Conservation (phyloP, 2,888 invertebrate species). For the Caenorhabditis sp. region DNA sequence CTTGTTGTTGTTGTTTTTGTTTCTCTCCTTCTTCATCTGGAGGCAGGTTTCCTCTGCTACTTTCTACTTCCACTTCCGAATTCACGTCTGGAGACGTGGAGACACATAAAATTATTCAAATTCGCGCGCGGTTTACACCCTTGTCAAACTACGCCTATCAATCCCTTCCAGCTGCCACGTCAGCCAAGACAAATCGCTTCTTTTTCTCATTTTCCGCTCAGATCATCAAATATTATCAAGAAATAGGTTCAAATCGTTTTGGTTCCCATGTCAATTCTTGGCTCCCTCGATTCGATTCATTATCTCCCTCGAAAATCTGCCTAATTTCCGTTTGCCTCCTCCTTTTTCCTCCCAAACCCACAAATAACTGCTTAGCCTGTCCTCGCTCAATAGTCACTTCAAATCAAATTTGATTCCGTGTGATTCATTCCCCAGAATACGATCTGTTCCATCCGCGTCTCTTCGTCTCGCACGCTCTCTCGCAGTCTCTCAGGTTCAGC, state of each 20-base stretch:
- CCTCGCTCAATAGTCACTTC: conserved; percentile 48
- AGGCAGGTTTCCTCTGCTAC: conserved; percentile 9
- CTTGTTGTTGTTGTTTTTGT: conserved; percentile 32
- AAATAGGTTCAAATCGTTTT: too few species aligned
- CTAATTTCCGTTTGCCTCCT: conserved; percentile 14
- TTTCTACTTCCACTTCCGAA: too few species aligned
- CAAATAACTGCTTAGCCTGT: too few species aligned
- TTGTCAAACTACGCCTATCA: background rate
- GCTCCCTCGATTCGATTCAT: conserved; percentile 7
- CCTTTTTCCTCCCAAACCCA: too few species aligned
- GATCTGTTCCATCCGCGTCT: conserved; percentile 34
- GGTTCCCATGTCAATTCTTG: conserved; percentile 15
- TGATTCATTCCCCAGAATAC: conserved; percentile 20
- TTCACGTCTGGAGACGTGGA: background rate
- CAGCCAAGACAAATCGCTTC: background rate
- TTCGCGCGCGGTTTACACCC: conserved; percentile 30
- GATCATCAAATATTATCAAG: too few species aligned
- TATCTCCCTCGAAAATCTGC: conserved; percentile 1
- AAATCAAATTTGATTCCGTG: conserved; percentile 37
- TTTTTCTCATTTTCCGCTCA: too few species aligned
- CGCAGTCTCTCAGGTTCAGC: conserved; percentile 17
- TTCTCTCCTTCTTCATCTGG: background rate
- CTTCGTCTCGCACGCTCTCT: conserved; percentile 39
- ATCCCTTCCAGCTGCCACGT: conserved; percentile 40
- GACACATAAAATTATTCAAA: conserved; percentile 61